Conservation (phyloP, 2,113 vertebrate genomes). For the Phaetusa simplex region DNA sequence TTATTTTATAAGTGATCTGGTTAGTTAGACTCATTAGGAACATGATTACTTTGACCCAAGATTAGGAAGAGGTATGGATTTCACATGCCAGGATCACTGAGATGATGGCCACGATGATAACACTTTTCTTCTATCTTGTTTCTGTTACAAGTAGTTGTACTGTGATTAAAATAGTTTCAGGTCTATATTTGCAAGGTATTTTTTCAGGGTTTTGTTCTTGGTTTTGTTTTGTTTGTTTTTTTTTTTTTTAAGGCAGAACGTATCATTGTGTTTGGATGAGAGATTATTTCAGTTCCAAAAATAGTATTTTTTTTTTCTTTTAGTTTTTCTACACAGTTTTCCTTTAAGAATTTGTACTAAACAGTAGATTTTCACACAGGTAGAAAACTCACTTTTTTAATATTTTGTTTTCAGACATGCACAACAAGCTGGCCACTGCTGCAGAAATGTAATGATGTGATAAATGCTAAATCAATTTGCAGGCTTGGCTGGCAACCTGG, state of each 20-base stretch:
- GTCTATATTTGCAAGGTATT: not conserved
- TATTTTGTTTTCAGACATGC: slow-evolving; percentile 77
- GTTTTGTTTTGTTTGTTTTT: not conserved
- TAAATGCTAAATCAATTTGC: slow-evolving; percentile 90
- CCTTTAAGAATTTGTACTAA: not conserved
- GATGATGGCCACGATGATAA: not conserved
- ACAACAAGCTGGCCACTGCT: slow-evolving; percentile 83
- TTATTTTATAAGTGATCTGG: not conserved
- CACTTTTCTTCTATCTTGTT: not conserved
- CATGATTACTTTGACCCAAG: not conserved
- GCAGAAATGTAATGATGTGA: slow-evolving; percentile 89
- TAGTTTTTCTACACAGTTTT: not conserved
- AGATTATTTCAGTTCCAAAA: not conserved
- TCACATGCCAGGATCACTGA: not conserved
- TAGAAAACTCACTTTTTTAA: not conserved
- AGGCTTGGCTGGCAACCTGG: slow-evolving; percentile 89
- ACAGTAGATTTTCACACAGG: slow-evolving; percentile 1
- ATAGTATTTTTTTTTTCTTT: not conserved
- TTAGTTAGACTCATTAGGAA: not conserved
- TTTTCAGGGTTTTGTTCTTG: not conserved
- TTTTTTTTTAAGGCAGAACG: not conserved
- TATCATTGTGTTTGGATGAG: not conserved
- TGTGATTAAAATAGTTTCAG: not conserved
- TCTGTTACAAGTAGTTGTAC: not conserved
- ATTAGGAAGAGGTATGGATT: not conserved